Conservation (phyloP, 2,113 vertebrate genomes). For the Rhipidura dahli region DNA sequence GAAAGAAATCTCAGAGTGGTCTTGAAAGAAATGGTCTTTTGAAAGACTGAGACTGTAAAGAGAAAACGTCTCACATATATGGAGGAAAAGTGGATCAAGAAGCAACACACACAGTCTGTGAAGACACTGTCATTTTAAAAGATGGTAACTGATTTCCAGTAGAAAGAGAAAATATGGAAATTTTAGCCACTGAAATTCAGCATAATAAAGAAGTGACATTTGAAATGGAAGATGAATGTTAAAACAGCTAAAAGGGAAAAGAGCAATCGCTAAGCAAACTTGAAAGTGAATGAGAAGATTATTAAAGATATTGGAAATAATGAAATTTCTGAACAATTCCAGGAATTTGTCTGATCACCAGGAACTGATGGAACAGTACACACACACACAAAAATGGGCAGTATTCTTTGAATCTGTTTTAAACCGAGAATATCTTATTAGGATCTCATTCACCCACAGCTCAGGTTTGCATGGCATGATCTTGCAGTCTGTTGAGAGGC, state of each 20-base stretch:
- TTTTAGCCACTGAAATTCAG: not conserved
- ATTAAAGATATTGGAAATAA: not conserved
- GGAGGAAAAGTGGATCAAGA: not conserved
- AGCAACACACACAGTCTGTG: not conserved
- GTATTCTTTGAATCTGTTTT: not conserved
- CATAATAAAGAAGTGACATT: not conserved
- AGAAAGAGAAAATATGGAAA: not conserved
- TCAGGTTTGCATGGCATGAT: not conserved
- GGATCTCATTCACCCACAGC: not conserved
- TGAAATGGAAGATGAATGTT: not conserved
- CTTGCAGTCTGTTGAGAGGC: not conserved
- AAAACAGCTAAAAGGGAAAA: not conserved
- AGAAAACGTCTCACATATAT: not conserved
- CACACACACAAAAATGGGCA: fast-evolving
- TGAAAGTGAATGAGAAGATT: not conserved
- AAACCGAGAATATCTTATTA: not conserved
- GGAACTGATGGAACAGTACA: not conserved
- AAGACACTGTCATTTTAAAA: not conserved
- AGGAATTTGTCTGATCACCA: not conserved
- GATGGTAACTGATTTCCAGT: not conserved
- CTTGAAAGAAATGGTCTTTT: not conserved
- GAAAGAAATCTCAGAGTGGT: not conserved
- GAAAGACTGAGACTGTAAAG: not conserved
- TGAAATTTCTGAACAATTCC: not conserved
- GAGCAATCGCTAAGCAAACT: not conserved